Conservation (phyloP, 1,140 invertebrate genomes). For the Drosophila triauraria region DNA sequence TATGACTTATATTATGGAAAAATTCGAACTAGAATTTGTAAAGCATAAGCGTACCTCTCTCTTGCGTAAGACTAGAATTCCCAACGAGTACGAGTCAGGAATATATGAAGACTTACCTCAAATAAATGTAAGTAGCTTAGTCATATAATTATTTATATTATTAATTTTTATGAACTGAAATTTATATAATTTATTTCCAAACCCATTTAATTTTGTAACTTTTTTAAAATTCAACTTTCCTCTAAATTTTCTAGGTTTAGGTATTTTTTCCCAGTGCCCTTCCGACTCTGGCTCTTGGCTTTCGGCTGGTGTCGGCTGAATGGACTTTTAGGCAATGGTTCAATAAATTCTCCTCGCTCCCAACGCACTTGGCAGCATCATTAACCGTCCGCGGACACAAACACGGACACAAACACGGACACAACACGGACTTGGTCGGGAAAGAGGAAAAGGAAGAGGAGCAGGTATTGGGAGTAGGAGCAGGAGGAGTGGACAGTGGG, state of each 20-base stretch:
- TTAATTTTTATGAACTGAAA: too few relatives aligned
- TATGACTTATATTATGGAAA: too few relatives aligned
- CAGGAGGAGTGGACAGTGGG: slow-evolving; percentile 32
- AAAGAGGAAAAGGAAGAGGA: neutral
- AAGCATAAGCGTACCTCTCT: too few relatives aligned
- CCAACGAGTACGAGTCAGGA: too few relatives aligned
- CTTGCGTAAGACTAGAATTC: neutral
- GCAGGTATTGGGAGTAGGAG: slow-evolving; percentile 18
- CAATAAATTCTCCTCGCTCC: slow-evolving; percentile 79
- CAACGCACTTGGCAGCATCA: slow-evolving; percentile 71
- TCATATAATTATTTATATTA: too few relatives aligned
- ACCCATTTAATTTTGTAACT: too few relatives aligned
- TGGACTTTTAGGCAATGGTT: slow-evolving; percentile 81
- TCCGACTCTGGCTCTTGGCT: slow-evolving; percentile 14
- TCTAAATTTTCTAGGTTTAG: too few relatives aligned
- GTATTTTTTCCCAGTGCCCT: slow-evolving; percentile 7
- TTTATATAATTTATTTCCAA: neutral
- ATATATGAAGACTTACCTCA: neutral
- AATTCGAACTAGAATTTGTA: too few relatives aligned
- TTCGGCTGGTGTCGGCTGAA: slow-evolving; percentile 53
- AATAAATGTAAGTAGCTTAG: too few relatives aligned
- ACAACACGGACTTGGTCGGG: neutral
- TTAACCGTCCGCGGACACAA: slow-evolving; percentile 63
- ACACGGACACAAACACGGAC: slow-evolving; percentile 33
- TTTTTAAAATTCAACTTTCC: too few relatives aligned